A percentile compares a stretch with the other conserved stretches of the same genome.
Evolutionary conservation across 1,140 invertebrate species (phyloP).

Genomic region (Euglossa dilemma): DNA sequence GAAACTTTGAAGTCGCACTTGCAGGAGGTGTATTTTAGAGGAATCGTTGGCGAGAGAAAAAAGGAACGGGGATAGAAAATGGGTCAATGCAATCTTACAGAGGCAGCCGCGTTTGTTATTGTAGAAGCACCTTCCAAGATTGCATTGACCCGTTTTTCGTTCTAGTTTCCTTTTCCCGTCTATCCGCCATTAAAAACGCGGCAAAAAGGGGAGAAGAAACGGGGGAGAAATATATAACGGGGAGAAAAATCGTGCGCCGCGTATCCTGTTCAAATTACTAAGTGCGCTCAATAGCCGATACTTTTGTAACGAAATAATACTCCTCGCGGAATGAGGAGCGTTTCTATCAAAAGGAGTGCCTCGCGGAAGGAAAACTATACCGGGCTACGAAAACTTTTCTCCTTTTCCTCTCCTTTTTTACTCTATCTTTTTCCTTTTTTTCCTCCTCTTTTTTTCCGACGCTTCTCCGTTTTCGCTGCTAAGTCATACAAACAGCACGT

Average conservation of each 20-base stretch:
- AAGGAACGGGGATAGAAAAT: slow-evolving; percentile 11
- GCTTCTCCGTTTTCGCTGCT: background rate
- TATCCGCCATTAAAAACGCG: slow-evolving; percentile 6
- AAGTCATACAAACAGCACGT: slow-evolving; percentile 24
- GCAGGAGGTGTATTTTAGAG: background rate
- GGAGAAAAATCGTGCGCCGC: background rate
- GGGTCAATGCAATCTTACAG: slow-evolving; percentile 42
- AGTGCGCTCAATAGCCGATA: slow-evolving; percentile 33
- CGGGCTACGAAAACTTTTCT: slow-evolving; percentile 7
- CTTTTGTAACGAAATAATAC: slow-evolving; percentile 34
- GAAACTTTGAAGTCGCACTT: background rate
- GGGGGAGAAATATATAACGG: background rate
- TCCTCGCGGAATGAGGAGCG: background rate
- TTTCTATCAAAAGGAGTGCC: slow-evolving; percentile 9
- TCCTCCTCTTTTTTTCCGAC: no score
- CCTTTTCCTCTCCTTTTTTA: background rate
- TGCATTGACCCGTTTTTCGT: slow-evolving; percentile 34
- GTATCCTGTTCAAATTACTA: slow-evolving; percentile 24
- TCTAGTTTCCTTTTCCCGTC: slow-evolving; percentile 5
- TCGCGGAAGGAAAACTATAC: background rate
- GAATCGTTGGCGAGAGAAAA: background rate
- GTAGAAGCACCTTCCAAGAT: slow-evolving; percentile 37
- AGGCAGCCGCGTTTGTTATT: slow-evolving; percentile 44
- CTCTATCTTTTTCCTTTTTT: no score
- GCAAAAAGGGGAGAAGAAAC: background rate